Evolutionary conservation across 64 coral and sea anemone species (phyloP).

Genomic region (Catalaphyllia jardinei): DNA sequence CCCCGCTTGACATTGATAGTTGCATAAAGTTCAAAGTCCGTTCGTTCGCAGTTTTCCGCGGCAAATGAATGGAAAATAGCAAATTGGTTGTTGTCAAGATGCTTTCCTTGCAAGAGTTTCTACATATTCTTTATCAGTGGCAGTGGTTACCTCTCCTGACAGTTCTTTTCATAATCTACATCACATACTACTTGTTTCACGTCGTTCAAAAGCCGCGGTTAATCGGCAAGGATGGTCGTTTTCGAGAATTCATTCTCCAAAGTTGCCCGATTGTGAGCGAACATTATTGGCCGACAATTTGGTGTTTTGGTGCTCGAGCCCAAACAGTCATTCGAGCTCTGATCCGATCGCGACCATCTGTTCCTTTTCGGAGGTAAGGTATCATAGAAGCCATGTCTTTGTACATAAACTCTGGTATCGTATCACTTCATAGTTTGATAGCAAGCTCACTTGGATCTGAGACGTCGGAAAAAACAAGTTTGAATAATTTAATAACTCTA

Average conservation of each 20-base stretch:
- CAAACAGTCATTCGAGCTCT: constrained; percentile 85
- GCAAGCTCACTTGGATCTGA: background rate
- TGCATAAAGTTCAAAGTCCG: constrained; percentile 5
- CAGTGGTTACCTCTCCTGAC: constrained; percentile 80
- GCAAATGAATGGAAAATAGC: background rate
- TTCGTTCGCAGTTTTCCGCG: background rate
- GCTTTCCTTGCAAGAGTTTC: constrained; percentile 39
- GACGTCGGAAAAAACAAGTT: no score
- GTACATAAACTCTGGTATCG: no score
- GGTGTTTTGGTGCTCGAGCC: constrained; percentile 85
- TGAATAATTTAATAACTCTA: no score
- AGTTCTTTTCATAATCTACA: constrained; percentile 57
- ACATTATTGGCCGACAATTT: constrained; percentile 80
- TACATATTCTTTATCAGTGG: constrained; percentile 79
- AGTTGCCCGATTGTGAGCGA: constrained; percentile 80
- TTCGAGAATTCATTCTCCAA: constrained; percentile 72
- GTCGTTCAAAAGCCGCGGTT: constrained; percentile 85
- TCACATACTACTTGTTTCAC: constrained; percentile 79
- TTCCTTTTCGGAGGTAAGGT: constrained; percentile 83
- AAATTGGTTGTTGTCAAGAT: background rate
- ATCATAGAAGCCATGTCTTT: background rate
- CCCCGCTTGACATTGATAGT: no score
- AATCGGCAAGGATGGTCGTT: constrained; percentile 80
- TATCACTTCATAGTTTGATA: background rate
- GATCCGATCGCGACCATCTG: constrained; percentile 69